phyloP scores from a whole-genome alignment of 2,888 invertebrate species.

The Drosophila quinaria region DNA sequence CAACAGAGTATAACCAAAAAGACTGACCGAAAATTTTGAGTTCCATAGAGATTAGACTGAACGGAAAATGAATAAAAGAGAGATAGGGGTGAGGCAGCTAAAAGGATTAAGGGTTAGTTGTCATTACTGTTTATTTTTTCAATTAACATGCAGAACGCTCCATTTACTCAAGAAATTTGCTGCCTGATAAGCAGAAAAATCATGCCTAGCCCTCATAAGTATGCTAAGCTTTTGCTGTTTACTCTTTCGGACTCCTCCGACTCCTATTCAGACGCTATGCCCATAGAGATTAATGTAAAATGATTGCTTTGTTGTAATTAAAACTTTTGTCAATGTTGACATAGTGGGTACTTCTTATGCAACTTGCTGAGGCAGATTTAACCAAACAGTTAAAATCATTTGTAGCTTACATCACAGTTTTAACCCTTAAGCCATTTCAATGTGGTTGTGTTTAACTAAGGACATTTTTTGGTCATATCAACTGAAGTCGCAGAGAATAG shows the following conservation, averaged over 20 bases:
- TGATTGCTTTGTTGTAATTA: slow-evolving; percentile 71
- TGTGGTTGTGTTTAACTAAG: slow-evolving; percentile 31
- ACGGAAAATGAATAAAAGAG: neutral
- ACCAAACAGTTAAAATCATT: slow-evolving; percentile 39
- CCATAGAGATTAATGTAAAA: slow-evolving; percentile 48
- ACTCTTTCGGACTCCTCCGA: slow-evolving; percentile 1
- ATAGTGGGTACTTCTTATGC: slow-evolving; percentile 33
- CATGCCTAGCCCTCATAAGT: slow-evolving; percentile 53
- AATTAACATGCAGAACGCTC: slow-evolving; percentile 60
- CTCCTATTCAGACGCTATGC: neutral
- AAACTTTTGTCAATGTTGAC: slow-evolving; percentile 73
- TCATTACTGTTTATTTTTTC: slow-evolving; percentile 41
- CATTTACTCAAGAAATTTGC: slow-evolving; percentile 45
- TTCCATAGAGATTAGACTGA: slow-evolving; percentile 14
- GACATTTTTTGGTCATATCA: slow-evolving; percentile 33
- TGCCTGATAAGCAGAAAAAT: slow-evolving; percentile 34
- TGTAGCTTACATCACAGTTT: neutral
- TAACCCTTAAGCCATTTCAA: slow-evolving; percentile 30
- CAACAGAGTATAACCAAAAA: slow-evolving; percentile 14
- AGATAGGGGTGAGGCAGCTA: neutral
- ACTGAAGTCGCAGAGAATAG: slow-evolving; percentile 37
- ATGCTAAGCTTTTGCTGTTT: slow-evolving; percentile 55
- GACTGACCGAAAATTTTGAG: slow-evolving; percentile 23
- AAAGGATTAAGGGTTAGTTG: slow-evolving; percentile 42
- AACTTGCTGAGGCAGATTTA: slow-evolving; percentile 44